These are phyloP conservation scores for Mesochorus sp. DNA, from an alignment of 2,888 invertebrate species.

Conservation along the genomic window DNA sequence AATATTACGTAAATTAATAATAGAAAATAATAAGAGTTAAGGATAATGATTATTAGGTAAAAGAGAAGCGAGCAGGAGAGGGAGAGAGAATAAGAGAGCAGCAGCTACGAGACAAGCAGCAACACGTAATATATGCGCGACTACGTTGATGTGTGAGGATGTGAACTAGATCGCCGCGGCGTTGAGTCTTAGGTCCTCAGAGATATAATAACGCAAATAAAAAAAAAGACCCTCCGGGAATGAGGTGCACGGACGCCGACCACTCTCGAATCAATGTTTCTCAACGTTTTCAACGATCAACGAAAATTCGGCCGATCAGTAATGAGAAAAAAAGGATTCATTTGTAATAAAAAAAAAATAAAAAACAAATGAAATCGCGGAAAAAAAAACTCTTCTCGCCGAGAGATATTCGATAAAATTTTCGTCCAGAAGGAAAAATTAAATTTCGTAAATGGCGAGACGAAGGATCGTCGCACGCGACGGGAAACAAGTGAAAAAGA, in stretches of 20 bases:
- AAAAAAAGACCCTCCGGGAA: slow-evolving; percentile 74
- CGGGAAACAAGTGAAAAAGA: slow-evolving; percentile 26
- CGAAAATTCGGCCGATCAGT: slow-evolving; percentile 11
- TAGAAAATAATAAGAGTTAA: slow-evolving; percentile 72
- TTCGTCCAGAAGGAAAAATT: not conserved
- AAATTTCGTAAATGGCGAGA: slow-evolving; percentile 51
- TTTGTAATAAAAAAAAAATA: slow-evolving; percentile 57
- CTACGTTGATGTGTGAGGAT: slow-evolving; percentile 79
- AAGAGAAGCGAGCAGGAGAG: slow-evolving; percentile 40
- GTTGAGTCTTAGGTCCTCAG: slow-evolving; percentile 74
- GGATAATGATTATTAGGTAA: slow-evolving; percentile 59
- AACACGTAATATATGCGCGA: slow-evolving; percentile 63
- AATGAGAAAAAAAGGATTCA: slow-evolving; percentile 17
- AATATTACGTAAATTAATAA: slow-evolving; percentile 75
- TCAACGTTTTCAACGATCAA: slow-evolving; percentile 16
- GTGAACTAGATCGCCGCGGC: slow-evolving; percentile 77
- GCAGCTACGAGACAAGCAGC: slow-evolving; percentile 53
- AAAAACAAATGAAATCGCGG: slow-evolving; percentile 33
- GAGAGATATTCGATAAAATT: slow-evolving; percentile 32
- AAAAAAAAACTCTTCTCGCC: too few relatives aligned
- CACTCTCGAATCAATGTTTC: slow-evolving; percentile 52
- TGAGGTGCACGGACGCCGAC: slow-evolving; percentile 69
- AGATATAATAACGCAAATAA: slow-evolving; percentile 46
- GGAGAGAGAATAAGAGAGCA: slow-evolving; percentile 36
- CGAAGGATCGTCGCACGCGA: slow-evolving; percentile 52